Conservation (phyloP, 53 echinoderm and acorn worm species). For the Hippasteria phrygiana region DNA sequence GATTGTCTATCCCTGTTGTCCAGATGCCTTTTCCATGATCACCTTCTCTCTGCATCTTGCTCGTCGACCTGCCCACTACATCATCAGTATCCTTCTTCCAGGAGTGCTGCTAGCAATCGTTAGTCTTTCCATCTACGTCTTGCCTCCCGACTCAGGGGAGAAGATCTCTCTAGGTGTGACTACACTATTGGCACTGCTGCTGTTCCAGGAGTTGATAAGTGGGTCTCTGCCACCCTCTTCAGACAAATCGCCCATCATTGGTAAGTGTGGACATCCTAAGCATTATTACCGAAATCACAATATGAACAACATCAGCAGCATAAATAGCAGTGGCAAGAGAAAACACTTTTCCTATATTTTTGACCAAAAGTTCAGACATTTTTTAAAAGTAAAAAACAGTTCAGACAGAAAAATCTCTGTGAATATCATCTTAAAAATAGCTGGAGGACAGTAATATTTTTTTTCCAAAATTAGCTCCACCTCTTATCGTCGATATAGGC, state of each 20-base stretch:
- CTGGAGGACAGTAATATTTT: too few species aligned
- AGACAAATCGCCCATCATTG: constrained; percentile 53
- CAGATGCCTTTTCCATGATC: constrained; percentile 52
- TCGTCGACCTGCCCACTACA: constrained; percentile 65
- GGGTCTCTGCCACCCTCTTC: constrained; percentile 64
- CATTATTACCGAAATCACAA: too few species aligned
- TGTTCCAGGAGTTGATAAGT: constrained; percentile 75
- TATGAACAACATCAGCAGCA: too few species aligned
- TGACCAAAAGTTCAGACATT: too few species aligned
- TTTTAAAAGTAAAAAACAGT: too few species aligned
- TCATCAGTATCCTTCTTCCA: constrained; percentile 71
- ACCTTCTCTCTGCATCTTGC: constrained; percentile 38
- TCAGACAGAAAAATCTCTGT: too few species aligned
- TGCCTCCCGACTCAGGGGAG: constrained; percentile 79
- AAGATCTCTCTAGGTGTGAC: constrained; percentile 78
- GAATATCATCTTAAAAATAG: too few species aligned
- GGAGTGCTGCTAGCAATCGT: constrained; percentile 65
- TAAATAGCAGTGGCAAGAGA: too few species aligned
- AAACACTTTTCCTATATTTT: too few species aligned
- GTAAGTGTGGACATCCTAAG: too few species aligned
- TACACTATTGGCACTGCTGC: constrained; percentile 70
- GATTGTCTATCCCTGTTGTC: constrained; percentile 55
- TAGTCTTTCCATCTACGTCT: constrained; percentile 65
- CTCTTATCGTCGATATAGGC: too few species aligned
- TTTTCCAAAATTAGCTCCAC: too few species aligned